These are phyloP conservation scores for Cyanistes caeruleus DNA, from an alignment of 2,113 vertebrate genomes.

Conservation along the genomic window DNA sequence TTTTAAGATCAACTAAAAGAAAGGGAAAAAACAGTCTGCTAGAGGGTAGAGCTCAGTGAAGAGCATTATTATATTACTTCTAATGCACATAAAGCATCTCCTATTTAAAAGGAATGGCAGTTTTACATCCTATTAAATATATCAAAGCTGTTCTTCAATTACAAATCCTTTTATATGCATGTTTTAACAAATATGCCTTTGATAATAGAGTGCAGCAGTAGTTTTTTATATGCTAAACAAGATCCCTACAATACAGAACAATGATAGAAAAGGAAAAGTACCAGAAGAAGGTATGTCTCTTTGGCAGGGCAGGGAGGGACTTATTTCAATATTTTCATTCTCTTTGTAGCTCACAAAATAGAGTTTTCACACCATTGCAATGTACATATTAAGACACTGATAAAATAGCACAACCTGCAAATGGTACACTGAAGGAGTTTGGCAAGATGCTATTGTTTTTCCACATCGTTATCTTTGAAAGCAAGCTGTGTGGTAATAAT, in stretches of 20 bases:
- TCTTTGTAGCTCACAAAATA: not conserved
- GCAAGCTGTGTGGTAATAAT: constrained; percentile 47
- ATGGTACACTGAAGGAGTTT: not conserved
- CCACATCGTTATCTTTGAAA: constrained; percentile 42
- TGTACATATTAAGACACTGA: not conserved
- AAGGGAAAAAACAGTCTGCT: constrained; percentile 60
- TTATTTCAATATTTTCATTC: constrained; percentile 19
- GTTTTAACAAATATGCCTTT: constrained; percentile 79
- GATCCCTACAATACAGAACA: not conserved
- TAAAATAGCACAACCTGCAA: constrained; percentile 22
- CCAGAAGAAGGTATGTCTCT: not conserved
- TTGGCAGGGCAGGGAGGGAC: not conserved
- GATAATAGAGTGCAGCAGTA: constrained; percentile 70
- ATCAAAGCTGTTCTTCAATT: constrained; percentile 80
- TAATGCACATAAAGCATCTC: constrained; percentile 78
- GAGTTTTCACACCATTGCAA: constrained; percentile 25
- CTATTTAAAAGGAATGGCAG: constrained; percentile 76
- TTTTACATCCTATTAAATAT: constrained; percentile 80
- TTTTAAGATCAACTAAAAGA: constrained; percentile 77
- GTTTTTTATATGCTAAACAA: constrained; percentile 71
- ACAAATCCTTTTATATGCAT: constrained; percentile 76
- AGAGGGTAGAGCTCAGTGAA: constrained; percentile 69
- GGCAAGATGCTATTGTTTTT: constrained; percentile 44
- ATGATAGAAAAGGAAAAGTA: constrained; percentile 8
- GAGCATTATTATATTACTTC: constrained; percentile 77